Conservation (phyloP, 35 echinoderm and acorn worm genomes). For the Hemicentrotus pulcherrimus region DNA sequence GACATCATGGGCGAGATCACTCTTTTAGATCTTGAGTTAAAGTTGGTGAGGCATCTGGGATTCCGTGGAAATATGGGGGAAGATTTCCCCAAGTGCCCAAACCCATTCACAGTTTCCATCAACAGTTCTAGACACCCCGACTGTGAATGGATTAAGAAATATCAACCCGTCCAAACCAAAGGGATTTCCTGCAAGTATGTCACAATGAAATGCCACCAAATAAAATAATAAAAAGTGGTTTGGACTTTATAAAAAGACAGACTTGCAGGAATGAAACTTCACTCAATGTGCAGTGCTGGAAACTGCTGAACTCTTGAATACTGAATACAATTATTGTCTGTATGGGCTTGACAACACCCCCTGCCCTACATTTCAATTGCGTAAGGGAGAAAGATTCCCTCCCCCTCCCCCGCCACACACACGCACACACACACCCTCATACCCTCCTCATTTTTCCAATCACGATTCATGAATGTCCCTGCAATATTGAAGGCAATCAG, state of each 20-base stretch:
- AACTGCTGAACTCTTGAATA: too few species aligned
- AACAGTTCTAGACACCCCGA: not conserved
- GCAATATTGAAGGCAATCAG: not conserved
- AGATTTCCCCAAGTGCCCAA: not conserved
- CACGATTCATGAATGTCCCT: not conserved
- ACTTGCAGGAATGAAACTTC: not conserved
- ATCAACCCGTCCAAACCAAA: not conserved
- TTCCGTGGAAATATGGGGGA: not conserved
- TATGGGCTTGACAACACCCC: too few species aligned
- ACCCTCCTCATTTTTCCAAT: not conserved
- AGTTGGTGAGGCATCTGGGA: not conserved
- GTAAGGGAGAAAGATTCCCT: too few species aligned
- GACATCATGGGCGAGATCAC: not conserved
- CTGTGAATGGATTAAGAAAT: not conserved
- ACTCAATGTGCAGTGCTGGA: not conserved
- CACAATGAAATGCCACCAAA: not conserved
- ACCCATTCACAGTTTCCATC: not conserved
- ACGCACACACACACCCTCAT: not conserved
- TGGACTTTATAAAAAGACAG: not conserved
- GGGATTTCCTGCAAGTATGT: not conserved
- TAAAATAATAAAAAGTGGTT: not conserved
- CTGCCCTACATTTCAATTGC: too few species aligned
- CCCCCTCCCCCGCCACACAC: not conserved
- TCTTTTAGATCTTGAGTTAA: not conserved
- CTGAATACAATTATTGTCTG: too few species aligned